Evolutionary conservation across 2,888 invertebrate species (phyloP).

Genomic region (Cataglyphis rosenhaueri): DNA sequence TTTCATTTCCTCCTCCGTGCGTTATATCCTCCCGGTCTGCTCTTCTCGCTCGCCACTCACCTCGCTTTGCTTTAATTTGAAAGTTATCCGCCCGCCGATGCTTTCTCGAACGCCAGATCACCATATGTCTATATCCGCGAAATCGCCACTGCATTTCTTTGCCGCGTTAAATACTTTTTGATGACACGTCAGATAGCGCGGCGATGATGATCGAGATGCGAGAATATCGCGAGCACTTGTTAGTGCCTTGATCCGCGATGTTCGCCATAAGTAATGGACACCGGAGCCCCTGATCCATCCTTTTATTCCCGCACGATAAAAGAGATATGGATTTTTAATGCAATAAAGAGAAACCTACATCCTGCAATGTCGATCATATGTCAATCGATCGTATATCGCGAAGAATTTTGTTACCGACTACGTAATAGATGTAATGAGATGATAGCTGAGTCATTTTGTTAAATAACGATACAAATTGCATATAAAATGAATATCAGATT

Average conservation of each 20-base stretch:
- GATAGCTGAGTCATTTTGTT: neutral
- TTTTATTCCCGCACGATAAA: neutral
- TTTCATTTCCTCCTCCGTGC: conserved; percentile 46
- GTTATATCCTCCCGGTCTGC: conserved; percentile 51
- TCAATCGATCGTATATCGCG: neutral
- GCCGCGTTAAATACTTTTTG: conserved; percentile 16
- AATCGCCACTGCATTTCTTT: conserved; percentile 45
- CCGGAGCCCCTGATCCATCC: neutral
- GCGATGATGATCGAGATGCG: conserved; percentile 7
- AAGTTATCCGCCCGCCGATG: conserved; percentile 56
- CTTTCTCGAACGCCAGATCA: conserved; percentile 41
- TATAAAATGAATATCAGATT: neutral
- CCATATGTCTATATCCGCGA: conserved; percentile 66
- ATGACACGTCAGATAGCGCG: conserved; percentile 31
- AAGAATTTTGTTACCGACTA: neutral
- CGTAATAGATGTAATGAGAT: neutral
- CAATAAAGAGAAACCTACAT: neutral
- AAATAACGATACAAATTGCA: neutral
- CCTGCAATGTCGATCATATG: neutral
- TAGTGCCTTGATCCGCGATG: conserved; percentile 10
- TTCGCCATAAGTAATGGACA: conserved; percentile 8
- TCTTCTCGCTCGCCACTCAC: conserved; percentile 52
- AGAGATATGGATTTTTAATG: conserved; percentile 15
- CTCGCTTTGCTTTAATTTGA: conserved; percentile 72
- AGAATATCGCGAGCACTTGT: conserved; percentile 27